Conservation (phyloP, 2,888 invertebrate genomes). For the Nemurella pictetii region DNA sequence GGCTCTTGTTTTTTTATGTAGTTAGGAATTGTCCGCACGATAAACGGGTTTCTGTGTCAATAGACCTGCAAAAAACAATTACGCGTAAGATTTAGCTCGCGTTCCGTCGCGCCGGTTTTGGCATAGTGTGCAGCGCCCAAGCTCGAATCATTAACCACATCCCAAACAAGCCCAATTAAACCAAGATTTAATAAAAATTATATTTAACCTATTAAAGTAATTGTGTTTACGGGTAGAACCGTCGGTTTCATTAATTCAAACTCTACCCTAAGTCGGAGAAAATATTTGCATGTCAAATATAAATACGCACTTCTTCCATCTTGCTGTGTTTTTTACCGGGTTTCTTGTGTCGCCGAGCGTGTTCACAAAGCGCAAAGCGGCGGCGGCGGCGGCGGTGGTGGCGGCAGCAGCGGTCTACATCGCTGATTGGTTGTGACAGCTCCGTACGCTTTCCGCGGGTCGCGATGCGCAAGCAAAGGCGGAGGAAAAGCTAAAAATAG, state of each 20-base stretch:
- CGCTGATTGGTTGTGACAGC: conserved; percentile 24
- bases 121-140: background rate
- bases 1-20: background rate
- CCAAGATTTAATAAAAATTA: conserved; percentile 21
- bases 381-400: too few species aligned
- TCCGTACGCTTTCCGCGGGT: background rate
- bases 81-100: background rate
- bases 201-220: conserved; percentile 16
- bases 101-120: background rate
- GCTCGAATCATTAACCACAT: background rate
- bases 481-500: background rate
- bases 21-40: background rate
- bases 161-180: background rate
- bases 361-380: conserved; percentile 31
- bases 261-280: background rate
- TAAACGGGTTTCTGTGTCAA: background rate
- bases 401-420: background rate
- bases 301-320: conserved; percentile 24
- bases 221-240: conserved; percentile 6
- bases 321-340: conserved; percentile 2
- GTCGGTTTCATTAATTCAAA: conserved; percentile 28
- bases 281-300: conserved; percentile 28
- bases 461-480: conserved; percentile 4
- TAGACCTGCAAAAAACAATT: background rate
- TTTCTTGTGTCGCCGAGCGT: background rate